Percentiles rank a stretch among this genome's conserved stretches.
Conservation (phyloP, 2,888 invertebrate genomes). For the Aphodius granarius region DNA sequence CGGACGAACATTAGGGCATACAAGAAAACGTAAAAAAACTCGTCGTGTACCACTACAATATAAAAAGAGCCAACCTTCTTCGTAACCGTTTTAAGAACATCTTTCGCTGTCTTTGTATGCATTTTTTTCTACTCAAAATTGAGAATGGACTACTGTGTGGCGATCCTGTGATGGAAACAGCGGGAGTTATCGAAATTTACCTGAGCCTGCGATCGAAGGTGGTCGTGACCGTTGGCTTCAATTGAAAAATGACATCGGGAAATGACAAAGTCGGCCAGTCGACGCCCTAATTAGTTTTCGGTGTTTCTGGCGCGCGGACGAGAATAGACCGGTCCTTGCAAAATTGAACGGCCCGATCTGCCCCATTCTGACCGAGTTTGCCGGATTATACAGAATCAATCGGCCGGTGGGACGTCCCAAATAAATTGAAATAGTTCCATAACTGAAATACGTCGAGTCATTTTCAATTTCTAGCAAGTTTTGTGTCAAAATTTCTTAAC, state of each 20-base stretch:
- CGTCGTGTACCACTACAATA: no score
- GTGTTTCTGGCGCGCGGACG: background rate
- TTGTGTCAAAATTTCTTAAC: background rate
- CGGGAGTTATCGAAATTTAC: background rate
- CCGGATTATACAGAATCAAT: background rate
- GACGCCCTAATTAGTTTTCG: conserved; percentile 9
- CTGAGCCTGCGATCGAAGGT: conserved; percentile 3
- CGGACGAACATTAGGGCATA: no score
- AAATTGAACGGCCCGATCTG: background rate
- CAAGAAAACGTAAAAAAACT: no score
- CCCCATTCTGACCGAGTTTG: background rate
- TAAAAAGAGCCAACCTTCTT: no score
- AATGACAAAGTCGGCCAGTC: background rate
- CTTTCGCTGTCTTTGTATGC: no score
- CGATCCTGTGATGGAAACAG: background rate
- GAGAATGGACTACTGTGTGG: no score
- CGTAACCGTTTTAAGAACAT: no score
- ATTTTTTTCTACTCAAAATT: no score
- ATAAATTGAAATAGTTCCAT: background rate
- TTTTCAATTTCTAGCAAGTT: no score
- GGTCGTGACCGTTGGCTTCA: conserved; percentile 1
- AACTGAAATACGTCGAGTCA: no score
- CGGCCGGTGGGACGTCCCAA: background rate
- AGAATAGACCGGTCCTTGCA: background rate
- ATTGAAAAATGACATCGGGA: background rate